Conservation (phyloP, 2,888 invertebrate species). For the Halictus quadricinctus region DNA sequence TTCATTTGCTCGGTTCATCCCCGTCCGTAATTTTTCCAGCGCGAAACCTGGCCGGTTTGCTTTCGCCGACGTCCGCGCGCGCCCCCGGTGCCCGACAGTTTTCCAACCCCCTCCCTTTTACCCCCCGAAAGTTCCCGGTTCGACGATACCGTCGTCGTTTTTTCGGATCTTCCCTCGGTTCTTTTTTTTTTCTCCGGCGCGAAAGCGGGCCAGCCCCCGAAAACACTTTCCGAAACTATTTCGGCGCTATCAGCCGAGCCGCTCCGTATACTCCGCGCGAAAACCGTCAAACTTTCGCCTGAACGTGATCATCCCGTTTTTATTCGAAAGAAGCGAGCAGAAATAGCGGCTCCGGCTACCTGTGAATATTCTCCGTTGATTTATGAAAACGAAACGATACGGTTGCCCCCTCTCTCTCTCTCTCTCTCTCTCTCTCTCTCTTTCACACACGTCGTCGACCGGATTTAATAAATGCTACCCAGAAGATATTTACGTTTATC, state of each 20-base stretch:
- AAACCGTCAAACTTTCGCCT: background rate
- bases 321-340: background rate
- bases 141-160: constrained; percentile 3
- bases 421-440: background rate
- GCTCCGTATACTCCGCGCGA: background rate
- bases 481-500: constrained; percentile 27
- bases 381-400: constrained; percentile 29
- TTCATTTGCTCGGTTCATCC: constrained; percentile 56
- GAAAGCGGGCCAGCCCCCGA: background rate
- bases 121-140: constrained; percentile 12
- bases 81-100: constrained; percentile 23
- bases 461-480: constrained; percentile 19
- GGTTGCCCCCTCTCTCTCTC: background rate
- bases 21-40: constrained; percentile 49
- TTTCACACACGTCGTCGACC: background rate
- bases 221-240: constrained; percentile 45
- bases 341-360: background rate
- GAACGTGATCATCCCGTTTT: constrained; percentile 11
- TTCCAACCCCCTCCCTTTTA: background rate
- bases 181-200: background rate
- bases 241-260: constrained; percentile 1
- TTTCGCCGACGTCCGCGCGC: constrained; percentile 30
- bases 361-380: constrained; percentile 8
- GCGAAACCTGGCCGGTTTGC: constrained; percentile 41
- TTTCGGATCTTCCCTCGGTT: background rate